phyloP scores from a whole-genome alignment of 2,113 vertebrate genomes.

The Setophaga coronata region DNA sequence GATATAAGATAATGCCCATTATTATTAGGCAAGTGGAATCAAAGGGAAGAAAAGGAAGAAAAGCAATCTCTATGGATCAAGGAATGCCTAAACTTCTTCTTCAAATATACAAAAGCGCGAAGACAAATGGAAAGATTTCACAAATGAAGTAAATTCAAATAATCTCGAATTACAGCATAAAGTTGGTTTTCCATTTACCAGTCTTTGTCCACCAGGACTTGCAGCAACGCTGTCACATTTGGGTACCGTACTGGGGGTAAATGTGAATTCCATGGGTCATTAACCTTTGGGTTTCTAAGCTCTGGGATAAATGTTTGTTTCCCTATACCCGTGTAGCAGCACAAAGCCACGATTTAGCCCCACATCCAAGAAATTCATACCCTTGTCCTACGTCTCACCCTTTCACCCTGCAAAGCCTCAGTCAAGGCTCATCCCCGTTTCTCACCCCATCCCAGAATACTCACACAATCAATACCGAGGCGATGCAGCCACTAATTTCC shows the following conservation, averaged over 20 bases:
- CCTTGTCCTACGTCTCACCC: rapidly evolving
- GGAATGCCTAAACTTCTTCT: conserved; percentile 15
- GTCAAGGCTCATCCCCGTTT: rapidly evolving
- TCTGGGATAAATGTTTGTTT: background rate
- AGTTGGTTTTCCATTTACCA: background rate
- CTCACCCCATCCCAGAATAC: background rate
- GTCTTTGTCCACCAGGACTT: background rate
- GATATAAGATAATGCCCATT: conserved; percentile 69
- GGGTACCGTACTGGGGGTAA: background rate
- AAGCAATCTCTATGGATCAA: conserved; percentile 33
- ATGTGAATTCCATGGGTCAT: background rate
- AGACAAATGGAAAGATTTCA: background rate
- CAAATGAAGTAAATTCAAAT: conserved; percentile 7
- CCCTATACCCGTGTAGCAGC: rapidly evolving
- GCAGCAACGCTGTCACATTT: rapidly evolving
- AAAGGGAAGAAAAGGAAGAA: conserved; percentile 51
- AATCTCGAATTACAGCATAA: background rate
- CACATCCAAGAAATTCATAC: background rate
- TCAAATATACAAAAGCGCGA: background rate
- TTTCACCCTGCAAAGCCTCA: background rate
- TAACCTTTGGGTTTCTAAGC: background rate
- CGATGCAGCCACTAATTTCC: background rate
- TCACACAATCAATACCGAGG: background rate
- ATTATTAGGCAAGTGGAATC: conserved; percentile 68
- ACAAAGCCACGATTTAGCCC: background rate